Evolutionary conservation across 92 coral and sea anemone genomes (phyloP).

Genomic region (Montipora capitata): DNA sequence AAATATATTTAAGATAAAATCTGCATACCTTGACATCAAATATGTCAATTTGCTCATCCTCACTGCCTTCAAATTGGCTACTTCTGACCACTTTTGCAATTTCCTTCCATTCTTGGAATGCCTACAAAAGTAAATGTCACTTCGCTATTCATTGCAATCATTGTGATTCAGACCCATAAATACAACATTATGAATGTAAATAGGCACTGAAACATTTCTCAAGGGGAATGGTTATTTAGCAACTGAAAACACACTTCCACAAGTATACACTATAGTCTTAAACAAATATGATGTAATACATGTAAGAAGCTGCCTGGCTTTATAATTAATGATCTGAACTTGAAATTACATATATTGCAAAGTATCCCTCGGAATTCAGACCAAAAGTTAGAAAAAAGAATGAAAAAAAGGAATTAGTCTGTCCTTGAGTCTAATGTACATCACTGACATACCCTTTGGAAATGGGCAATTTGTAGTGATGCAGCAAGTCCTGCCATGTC

Average conservation of each 20-base stretch:
- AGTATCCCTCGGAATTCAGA: too few relatives aligned
- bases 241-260: too few relatives aligned
- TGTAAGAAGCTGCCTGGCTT: too few relatives aligned
- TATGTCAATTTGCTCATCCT: slow-evolving; percentile 54
- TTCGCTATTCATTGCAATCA: too few relatives aligned
- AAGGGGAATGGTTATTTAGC: too few relatives aligned
- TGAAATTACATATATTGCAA: too few relatives aligned
- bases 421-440: neutral
- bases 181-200: too few relatives aligned
- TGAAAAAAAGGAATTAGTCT: neutral
- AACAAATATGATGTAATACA: too few relatives aligned
- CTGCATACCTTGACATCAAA: slow-evolving; percentile 57
- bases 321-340: too few relatives aligned
- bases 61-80: slow-evolving; percentile 38
- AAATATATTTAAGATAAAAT: neutral
- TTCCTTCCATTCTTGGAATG: slow-evolving; percentile 36
- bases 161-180: too few relatives aligned
- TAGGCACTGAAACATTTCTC: too few relatives aligned
- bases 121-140: slow-evolving; percentile 12
- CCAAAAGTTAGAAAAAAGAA: neutral
- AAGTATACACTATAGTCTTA: too few relatives aligned
- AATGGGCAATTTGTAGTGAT: neutral
- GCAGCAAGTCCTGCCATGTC: slow-evolving; percentile 1
- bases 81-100: slow-evolving; percentile 39
- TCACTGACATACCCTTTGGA: neutral